Evolutionary conservation across 2,113 vertebrate genomes (phyloP).

Genomic region (Takifugu flavidus): DNA sequence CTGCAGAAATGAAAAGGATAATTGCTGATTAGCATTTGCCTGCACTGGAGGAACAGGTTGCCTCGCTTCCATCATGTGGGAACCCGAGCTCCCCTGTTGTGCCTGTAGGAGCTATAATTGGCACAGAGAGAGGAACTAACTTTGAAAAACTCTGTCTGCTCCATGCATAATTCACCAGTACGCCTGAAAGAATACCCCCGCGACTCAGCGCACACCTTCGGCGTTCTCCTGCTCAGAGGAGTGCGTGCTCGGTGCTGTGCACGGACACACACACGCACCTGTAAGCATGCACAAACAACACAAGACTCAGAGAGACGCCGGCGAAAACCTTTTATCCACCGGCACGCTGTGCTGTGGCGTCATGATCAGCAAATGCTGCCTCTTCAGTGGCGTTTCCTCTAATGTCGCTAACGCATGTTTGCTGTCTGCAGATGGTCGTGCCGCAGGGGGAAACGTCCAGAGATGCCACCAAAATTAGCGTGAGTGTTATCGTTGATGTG

Average conservation of each 20-base stretch:
- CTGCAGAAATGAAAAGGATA: conserved; percentile 49
- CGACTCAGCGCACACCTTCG: conserved; percentile 39
- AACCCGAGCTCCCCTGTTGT: conserved; percentile 55
- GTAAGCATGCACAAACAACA: background rate
- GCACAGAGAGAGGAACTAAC: conserved; percentile 66
- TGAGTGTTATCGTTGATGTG: conserved; percentile 73
- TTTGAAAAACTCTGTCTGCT: conserved; percentile 57
- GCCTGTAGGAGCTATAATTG: conserved; percentile 68
- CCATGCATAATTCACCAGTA: conserved; percentile 69
- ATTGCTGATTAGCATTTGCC: conserved; percentile 69
- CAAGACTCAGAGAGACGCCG: background rate
- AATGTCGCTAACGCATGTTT: conserved; percentile 16
- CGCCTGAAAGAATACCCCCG: conserved; percentile 57
- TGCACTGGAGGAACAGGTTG: conserved; percentile 55
- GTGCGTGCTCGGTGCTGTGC: background rate
- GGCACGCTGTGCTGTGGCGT: background rate
- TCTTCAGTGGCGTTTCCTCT: background rate
- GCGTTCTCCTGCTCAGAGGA: conserved; percentile 17
- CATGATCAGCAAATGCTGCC: too few species aligned
- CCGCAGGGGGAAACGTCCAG: conserved; percentile 81
- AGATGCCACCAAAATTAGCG: conserved; percentile 94
- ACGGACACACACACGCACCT: too few species aligned
- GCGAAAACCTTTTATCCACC: conserved; percentile 4
- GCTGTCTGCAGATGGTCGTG: conserved; percentile 74
- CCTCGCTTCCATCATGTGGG: conserved; percentile 42